Conservation (phyloP, 2,113 vertebrate genomes). For the Amazona vittata region DNA sequence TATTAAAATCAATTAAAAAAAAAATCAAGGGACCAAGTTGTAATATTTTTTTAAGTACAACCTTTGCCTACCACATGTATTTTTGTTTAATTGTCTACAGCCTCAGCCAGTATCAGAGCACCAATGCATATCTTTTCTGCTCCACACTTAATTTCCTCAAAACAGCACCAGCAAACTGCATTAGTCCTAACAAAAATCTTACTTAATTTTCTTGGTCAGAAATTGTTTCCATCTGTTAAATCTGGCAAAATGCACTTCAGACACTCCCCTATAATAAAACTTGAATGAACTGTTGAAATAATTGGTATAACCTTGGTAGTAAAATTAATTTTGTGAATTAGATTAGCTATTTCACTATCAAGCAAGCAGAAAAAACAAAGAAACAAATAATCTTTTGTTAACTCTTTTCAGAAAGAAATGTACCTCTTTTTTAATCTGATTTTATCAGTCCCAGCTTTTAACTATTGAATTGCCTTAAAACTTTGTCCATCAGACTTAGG, state of each 20-base stretch:
- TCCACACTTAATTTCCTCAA: neutral
- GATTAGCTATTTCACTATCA: neutral
- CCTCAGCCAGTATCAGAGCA: neutral
- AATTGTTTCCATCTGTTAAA: neutral
- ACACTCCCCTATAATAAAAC: neutral
- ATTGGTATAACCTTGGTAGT: neutral
- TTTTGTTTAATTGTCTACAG: neutral
- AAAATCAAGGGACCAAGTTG: fast-evolving
- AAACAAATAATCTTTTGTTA: neutral
- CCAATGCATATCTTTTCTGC: neutral
- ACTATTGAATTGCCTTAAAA: neutral
- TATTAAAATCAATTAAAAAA: neutral
- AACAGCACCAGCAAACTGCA: neutral
- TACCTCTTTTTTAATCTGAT: neutral
- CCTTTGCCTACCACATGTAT: neutral
- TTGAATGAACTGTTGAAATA: neutral
- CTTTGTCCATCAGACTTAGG: neutral
- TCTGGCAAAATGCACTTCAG: neutral
- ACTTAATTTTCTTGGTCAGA: neutral
- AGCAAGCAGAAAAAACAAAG: neutral
- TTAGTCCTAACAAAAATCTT: neutral
- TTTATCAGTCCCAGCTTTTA: neutral
- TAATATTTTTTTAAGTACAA: neutral
- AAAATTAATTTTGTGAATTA: neutral
- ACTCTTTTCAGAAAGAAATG: neutral